A percentile compares a stretch with the other conserved stretches of the same genome.
phyloP scores from a whole-genome alignment of 2,888 invertebrate genomes.

The Tachystola acroxantha region DNA sequence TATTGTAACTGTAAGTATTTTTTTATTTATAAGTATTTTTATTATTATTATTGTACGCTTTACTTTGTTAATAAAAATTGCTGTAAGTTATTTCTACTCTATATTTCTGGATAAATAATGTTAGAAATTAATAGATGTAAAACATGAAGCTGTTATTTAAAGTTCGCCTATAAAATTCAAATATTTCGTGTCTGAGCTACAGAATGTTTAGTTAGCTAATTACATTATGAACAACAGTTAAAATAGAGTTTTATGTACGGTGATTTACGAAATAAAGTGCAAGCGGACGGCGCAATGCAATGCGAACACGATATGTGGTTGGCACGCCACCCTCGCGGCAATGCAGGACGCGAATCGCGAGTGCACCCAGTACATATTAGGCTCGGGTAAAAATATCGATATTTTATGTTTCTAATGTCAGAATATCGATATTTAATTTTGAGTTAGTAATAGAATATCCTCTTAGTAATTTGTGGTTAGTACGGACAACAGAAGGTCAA shows the following conservation, averaged over 20 bases:
- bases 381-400: too few species aligned
- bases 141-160: not conserved
- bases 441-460: too few species aligned
- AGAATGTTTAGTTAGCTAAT: slow-evolving; percentile 53
- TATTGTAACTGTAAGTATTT: too few species aligned
- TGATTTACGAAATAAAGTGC: slow-evolving; percentile 57
- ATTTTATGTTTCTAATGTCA: too few species aligned
- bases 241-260: slow-evolving; percentile 28
- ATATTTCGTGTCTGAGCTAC: slow-evolving; percentile 33
- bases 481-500: too few species aligned
- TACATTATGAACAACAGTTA: slow-evolving; percentile 39
- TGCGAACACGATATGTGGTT: slow-evolving; percentile 59
- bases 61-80: too few species aligned
- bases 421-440: too few species aligned
- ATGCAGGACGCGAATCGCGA: slow-evolving; percentile 46
- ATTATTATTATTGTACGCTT: too few species aligned
- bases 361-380: slow-evolving; percentile 56
- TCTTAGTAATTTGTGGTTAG: too few species aligned
- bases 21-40: too few species aligned
- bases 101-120: too few species aligned
- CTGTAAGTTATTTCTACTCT: too few species aligned
- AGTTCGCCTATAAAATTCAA: slow-evolving; percentile 18
- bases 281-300: slow-evolving; percentile 21
- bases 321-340: slow-evolving; percentile 33
- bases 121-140: not conserved